Conservation (phyloP, 2,888 invertebrate genomes). For the Magallana nippona region DNA sequence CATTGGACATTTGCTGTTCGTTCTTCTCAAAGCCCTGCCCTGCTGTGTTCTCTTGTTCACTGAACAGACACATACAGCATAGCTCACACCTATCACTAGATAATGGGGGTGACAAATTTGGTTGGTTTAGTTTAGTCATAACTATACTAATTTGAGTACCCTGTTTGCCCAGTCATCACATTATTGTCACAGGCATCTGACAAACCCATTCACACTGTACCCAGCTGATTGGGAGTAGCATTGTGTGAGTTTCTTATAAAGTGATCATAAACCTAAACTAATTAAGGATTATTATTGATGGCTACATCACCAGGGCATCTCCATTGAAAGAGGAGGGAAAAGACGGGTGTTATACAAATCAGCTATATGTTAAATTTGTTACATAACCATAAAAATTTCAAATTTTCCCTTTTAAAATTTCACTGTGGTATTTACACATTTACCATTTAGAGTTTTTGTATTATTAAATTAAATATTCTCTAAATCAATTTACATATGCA, state of each 20-base stretch:
- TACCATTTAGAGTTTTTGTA: too few relatives aligned
- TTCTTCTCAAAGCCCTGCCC: neutral
- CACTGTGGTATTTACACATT: too few relatives aligned
- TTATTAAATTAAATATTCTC: too few relatives aligned
- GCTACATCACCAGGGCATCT: neutral
- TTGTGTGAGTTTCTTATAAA: neutral
- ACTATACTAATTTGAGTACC: constrained; percentile 16
- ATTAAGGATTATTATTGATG: neutral
- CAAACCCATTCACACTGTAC: neutral
- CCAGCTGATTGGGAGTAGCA: neutral
- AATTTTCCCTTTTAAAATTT: too few relatives aligned
- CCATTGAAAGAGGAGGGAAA: too few relatives aligned
- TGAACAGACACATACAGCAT: neutral
- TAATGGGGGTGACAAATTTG: constrained; percentile 2
- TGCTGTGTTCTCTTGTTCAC: neutral
- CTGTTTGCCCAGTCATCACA: neutral
- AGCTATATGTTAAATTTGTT: too few relatives aligned
- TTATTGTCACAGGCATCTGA: neutral
- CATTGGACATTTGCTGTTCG: neutral
- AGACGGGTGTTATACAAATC: too few relatives aligned
- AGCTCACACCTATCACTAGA: constrained; percentile 1
- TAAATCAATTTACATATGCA: too few relatives aligned
- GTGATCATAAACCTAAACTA: constrained; percentile 3
- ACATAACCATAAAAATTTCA: too few relatives aligned
- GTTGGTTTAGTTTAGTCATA: constrained; percentile 3